Evolutionary conservation across 1,140 invertebrate species (phyloP).

Genomic region (Apis laboriosa): DNA sequence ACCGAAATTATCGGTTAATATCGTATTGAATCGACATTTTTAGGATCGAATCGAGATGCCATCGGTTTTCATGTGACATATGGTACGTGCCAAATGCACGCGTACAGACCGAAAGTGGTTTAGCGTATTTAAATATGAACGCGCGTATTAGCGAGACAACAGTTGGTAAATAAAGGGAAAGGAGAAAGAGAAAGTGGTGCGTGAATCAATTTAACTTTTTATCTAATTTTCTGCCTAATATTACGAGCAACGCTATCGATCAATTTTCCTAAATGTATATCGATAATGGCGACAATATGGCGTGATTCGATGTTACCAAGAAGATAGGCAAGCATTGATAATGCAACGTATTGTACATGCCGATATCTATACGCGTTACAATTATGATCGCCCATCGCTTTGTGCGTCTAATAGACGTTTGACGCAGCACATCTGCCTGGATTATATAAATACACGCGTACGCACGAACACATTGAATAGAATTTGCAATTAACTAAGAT

Average conservation of each 20-base stretch:
- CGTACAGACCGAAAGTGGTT: constrained; percentile 52
- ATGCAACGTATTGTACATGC: neutral
- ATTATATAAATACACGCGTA: neutral
- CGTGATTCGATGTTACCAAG: neutral
- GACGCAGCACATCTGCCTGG: neutral
- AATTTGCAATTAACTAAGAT: neutral
- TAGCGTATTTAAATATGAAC: constrained; percentile 51
- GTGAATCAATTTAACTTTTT: no score
- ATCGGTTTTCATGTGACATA: constrained; percentile 59
- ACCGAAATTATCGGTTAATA: neutral
- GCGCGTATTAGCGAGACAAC: neutral
- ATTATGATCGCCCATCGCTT: constrained; percentile 19
- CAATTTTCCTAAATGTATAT: neutral
- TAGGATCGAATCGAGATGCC: constrained; percentile 52
- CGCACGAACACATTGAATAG: neutral
- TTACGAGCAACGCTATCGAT: neutral
- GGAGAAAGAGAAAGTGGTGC: neutral
- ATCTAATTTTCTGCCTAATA: neutral
- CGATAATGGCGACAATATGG: no score
- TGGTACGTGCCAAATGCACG: constrained; percentile 64
- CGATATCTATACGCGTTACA: neutral
- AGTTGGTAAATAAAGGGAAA: neutral
- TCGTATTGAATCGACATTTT: constrained; percentile 17
- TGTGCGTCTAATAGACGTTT: neutral
- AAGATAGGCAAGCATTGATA: neutral